phyloP scores from a whole-genome alignment of 2,888 invertebrate genomes.

The Salpingus planirostris region DNA sequence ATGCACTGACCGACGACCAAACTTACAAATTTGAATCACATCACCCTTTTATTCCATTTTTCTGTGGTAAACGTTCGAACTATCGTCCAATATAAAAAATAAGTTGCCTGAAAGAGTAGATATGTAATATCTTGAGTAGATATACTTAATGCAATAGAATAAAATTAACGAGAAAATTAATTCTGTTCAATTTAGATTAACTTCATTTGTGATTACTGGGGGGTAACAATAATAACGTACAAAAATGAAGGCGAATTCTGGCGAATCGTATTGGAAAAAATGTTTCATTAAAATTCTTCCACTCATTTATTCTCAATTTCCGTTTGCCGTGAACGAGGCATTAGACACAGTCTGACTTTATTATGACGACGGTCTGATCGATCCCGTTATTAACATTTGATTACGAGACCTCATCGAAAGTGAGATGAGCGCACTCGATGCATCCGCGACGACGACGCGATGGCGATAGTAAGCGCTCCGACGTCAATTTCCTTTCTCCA shows the following conservation, averaged over 20 bases:
- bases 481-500: conserved; percentile 15
- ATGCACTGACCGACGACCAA: too few relatives aligned
- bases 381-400: conserved; percentile 22
- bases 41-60: too few relatives aligned
- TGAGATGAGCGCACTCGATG: conserved; percentile 14
- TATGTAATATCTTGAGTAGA: too few relatives aligned
- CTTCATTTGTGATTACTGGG: conserved; percentile 38
- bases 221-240: conserved; percentile 27
- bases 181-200: conserved; percentile 43
- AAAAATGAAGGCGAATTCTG: conserved; percentile 28
- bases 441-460: conserved; percentile 8
- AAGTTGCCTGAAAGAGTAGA: too few relatives aligned
- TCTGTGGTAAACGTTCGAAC: too few relatives aligned
- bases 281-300: conserved; percentile 43
- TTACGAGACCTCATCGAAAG: conserved; percentile 18
- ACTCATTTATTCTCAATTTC: conserved; percentile 37
- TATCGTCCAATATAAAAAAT: too few relatives aligned
- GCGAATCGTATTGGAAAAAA: conserved; percentile 21
- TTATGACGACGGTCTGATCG: conserved; percentile 17
- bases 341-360: conserved; percentile 17
- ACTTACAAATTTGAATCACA: too few relatives aligned
- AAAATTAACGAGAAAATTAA: conserved; percentile 25
- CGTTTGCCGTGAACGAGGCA: conserved; percentile 16
- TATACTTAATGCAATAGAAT: not conserved
- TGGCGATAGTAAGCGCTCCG: conserved; percentile 3